Conservation (phyloP, 2,113 vertebrate species). For the Phaethornis superciliosus region DNA sequence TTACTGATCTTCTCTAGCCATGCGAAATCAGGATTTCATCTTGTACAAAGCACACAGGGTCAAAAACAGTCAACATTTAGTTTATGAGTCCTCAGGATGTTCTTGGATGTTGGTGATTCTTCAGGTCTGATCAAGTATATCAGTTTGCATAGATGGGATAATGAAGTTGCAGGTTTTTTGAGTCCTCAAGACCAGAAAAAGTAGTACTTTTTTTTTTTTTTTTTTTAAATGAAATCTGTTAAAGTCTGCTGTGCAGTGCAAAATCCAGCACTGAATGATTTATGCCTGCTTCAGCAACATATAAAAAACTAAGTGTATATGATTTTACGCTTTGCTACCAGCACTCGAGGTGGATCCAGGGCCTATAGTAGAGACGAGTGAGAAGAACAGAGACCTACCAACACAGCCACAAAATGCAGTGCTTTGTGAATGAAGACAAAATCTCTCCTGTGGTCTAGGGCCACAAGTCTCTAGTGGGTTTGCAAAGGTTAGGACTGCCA, state of each 20-base stretch:
- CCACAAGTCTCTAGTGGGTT: not conserved
- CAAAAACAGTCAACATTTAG: not conserved
- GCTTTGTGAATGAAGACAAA: not conserved
- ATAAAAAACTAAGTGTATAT: not conserved
- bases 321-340: not conserved
- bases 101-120: not conserved
- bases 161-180: not conserved
- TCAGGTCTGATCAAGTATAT: not conserved
- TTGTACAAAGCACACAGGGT: not conserved
- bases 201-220: too few species aligned
- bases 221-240: not conserved
- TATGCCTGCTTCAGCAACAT: not conserved
- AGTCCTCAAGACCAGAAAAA: not conserved
- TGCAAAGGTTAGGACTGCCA: not conserved
- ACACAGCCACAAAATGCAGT: not conserved
- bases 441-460: not conserved
- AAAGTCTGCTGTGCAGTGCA: not conserved
- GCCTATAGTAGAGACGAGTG: not conserved
- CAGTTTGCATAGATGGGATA: not conserved
- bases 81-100: not conserved
- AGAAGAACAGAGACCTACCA: not conserved
- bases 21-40: not conserved
- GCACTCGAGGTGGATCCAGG: not conserved
- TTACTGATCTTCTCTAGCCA: slow-evolving; percentile 25
- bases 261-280: not conserved